Conservation (phyloP, 2,888 invertebrate genomes). For the Himalopsyche japonica region DNA sequence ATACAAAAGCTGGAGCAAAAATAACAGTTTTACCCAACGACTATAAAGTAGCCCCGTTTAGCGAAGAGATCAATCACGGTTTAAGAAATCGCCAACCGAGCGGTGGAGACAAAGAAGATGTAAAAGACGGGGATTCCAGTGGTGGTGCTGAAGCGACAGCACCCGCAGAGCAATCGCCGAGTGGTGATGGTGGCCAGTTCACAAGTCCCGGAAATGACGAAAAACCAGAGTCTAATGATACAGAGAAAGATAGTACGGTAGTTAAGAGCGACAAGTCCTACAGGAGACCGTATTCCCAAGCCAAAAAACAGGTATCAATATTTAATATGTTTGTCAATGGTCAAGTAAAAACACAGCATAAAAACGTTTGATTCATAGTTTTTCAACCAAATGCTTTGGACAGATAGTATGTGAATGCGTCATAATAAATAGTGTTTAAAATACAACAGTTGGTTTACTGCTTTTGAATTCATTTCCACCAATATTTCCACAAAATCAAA, state of each 20-base stretch:
- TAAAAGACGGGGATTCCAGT: not conserved
- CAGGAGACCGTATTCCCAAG: conserved; percentile 48
- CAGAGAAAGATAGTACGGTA: not conserved
- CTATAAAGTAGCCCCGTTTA: conserved; percentile 42
- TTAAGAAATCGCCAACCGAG: not conserved
- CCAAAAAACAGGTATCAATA: conserved; percentile 44
- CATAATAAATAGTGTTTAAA: too few species aligned
- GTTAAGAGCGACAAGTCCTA: conserved; percentile 46
- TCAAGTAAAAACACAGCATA: too few species aligned
- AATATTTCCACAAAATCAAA: too few species aligned
- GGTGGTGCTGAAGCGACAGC: not conserved
- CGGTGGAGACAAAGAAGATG: not conserved
- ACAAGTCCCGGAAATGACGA: conserved; percentile 31
- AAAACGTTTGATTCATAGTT: too few species aligned
- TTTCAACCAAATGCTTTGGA: too few species aligned
- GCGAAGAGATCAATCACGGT: conserved; percentile 38
- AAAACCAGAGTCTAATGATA: conserved; percentile 1
- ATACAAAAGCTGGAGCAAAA: not conserved
- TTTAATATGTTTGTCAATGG: too few species aligned
- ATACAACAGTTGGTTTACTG: too few species aligned
- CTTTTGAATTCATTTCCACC: too few species aligned
- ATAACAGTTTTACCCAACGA: conserved; percentile 9
- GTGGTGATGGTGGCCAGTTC: not conserved
- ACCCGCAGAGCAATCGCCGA: not conserved
- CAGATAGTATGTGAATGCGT: too few species aligned